These are phyloP conservation scores for Galemys pyrenaicus DNA, from an alignment of 2,113 vertebrate species.

Conservation along the genomic window DNA sequence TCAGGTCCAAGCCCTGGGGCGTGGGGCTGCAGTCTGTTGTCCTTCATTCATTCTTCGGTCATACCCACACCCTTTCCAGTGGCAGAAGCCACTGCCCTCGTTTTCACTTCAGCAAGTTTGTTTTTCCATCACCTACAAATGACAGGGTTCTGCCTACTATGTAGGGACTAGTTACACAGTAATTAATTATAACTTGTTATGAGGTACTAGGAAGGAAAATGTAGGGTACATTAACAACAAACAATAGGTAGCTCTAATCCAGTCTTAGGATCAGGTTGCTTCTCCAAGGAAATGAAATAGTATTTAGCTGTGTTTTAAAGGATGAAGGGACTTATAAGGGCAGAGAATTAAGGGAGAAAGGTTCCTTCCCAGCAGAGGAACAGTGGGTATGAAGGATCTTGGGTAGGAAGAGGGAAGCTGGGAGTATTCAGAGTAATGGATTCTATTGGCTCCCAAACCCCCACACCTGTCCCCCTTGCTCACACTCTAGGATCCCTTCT, in stretches of 20 bases:
- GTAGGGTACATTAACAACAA: neutral
- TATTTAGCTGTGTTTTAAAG: neutral
- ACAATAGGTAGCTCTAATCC: neutral
- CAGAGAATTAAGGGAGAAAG: no score
- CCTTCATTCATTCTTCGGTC: neutral
- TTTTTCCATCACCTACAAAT: neutral
- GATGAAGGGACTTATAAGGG: no score
- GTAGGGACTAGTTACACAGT: neutral
- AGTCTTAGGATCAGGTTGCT: neutral
- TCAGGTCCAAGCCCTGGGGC: neutral
- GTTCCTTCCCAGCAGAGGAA: neutral
- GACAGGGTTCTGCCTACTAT: neutral
- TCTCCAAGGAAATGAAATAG: neutral
- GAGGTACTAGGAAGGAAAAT: neutral
- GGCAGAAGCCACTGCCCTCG: neutral
- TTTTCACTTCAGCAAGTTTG: neutral
- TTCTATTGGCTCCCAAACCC: no score
- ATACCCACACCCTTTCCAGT: neutral
- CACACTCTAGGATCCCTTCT: neutral
- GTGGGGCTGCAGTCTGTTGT: neutral
- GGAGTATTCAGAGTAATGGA: neutral
- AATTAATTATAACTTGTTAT: neutral
- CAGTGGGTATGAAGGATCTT: neutral
- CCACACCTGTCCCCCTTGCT: fast-evolving
- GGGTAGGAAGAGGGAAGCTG: neutral